phyloP scores from a whole-genome alignment of 1,140 invertebrate species.

The Heliconius melpomene region DNA sequence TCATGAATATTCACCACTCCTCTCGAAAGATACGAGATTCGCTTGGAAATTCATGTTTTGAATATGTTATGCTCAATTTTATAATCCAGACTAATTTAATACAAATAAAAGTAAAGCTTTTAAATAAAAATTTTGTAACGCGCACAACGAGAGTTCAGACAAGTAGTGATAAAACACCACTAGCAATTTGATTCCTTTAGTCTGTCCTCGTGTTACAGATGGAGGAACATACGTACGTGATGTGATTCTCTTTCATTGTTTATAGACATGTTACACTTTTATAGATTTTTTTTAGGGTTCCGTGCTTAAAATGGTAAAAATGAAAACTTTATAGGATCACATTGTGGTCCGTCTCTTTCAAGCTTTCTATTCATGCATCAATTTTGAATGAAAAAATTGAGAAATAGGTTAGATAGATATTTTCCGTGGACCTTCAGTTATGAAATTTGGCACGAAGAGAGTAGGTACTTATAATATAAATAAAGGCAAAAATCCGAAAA shows the following conservation, averaged over 20 bases:
- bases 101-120: too few species aligned
- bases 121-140: too few species aligned
- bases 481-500: too few species aligned
- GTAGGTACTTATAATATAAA: too few species aligned
- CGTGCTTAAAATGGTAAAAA: background rate
- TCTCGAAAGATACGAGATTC: slow-evolving; percentile 2
- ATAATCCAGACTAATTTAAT: background rate
- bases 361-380: too few species aligned
- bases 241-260: background rate
- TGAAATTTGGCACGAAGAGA: too few species aligned
- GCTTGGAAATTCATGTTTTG: slow-evolving; percentile 8
- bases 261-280: background rate
- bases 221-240: background rate
- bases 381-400: too few species aligned
- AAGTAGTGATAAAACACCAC: background rate
- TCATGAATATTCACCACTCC: background rate
- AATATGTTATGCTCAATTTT: background rate
- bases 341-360: too few species aligned
- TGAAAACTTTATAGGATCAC: background rate
- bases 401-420: too few species aligned
- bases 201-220: background rate
- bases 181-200: background rate
- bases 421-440: too few species aligned
- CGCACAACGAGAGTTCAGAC: background rate
- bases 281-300: background rate